These are phyloP conservation scores for Calliopsis andreniformis DNA, from an alignment of 1,140 invertebrate species.

Conservation along the genomic window DNA sequence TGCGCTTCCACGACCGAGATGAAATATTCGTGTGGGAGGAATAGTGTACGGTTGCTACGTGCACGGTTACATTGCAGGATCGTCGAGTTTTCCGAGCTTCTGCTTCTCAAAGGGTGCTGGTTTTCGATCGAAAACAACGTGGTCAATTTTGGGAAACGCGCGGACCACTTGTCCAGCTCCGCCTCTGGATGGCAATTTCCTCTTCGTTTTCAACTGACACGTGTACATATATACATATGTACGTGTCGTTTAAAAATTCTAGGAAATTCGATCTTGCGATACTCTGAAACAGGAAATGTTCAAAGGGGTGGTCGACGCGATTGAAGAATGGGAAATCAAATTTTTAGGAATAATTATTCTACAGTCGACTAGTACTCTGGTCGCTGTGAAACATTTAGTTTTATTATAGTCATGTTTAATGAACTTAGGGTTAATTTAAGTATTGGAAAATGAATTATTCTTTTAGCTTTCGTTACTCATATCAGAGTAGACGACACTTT, in stretches of 20 bases:
- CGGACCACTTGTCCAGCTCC: neutral
- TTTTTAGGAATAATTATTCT: neutral
- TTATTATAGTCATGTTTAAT: too few species aligned
- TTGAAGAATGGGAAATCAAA: constrained; percentile 9
- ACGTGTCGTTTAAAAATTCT: neutral
- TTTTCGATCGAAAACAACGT: constrained; percentile 7
- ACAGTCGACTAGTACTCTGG: neutral
- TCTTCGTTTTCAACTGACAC: neutral
- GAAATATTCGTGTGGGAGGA: constrained; percentile 17
- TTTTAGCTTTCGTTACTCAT: too few species aligned
- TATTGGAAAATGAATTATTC: too few species aligned
- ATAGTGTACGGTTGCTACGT: constrained; percentile 27
- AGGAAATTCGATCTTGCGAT: neutral
- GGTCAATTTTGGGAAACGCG: constrained; percentile 15
- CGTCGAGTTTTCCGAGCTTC: constrained; percentile 17
- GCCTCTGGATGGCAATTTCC: constrained; percentile 20
- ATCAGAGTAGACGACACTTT: too few species aligned
- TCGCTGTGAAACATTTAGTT: too few species aligned
- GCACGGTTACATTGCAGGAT: neutral
- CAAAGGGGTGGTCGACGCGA: neutral
- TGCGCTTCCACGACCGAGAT: neutral
- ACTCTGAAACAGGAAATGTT: neutral
- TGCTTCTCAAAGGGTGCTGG: neutral
- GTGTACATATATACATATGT: neutral
- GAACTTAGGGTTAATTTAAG: too few species aligned